Conservation (phyloP, 1,140 invertebrate species). For the Drosophila malerkotliana region DNA sequence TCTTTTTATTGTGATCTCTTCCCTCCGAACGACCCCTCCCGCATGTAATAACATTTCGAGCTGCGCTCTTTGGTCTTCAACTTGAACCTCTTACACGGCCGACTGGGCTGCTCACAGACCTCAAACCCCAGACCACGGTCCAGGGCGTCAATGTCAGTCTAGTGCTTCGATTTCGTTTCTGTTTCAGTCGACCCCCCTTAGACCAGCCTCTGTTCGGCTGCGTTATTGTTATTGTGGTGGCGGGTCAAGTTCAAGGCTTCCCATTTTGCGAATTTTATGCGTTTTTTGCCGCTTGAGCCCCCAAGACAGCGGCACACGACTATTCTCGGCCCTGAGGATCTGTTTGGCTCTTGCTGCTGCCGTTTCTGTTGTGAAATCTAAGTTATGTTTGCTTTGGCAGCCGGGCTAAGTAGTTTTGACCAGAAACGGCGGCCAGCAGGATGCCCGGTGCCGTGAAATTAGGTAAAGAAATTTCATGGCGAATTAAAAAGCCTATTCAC, state of each 20-base stretch:
- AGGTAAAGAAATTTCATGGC: background rate
- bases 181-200: slow-evolving; percentile 33
- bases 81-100: slow-evolving; percentile 72
- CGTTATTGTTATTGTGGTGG: slow-evolving; percentile 66
- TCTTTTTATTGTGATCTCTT: slow-evolving; percentile 11
- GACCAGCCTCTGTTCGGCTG: slow-evolving; percentile 34
- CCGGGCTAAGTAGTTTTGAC: slow-evolving; percentile 1
- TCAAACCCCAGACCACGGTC: slow-evolving; percentile 15
- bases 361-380: slow-evolving; percentile 1
- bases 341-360: background rate
- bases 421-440: background rate
- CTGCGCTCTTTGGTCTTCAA: slow-evolving; percentile 71
- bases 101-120: slow-evolving; percentile 49
- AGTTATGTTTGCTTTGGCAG: slow-evolving; percentile 22
- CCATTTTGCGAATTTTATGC: slow-evolving; percentile 72
- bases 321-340: background rate
- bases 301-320: background rate
- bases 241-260: slow-evolving; percentile 81
- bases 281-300: slow-evolving; percentile 53
- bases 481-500: background rate
- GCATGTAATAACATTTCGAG: slow-evolving; percentile 69
- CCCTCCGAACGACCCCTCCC: slow-evolving; percentile 20
- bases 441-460: background rate
- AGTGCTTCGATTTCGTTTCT: slow-evolving; percentile 60
- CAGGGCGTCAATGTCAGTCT: slow-evolving; percentile 74